phyloP scores from a whole-genome alignment of 2,113 vertebrate genomes.

The Corythornis vintsioides region DNA sequence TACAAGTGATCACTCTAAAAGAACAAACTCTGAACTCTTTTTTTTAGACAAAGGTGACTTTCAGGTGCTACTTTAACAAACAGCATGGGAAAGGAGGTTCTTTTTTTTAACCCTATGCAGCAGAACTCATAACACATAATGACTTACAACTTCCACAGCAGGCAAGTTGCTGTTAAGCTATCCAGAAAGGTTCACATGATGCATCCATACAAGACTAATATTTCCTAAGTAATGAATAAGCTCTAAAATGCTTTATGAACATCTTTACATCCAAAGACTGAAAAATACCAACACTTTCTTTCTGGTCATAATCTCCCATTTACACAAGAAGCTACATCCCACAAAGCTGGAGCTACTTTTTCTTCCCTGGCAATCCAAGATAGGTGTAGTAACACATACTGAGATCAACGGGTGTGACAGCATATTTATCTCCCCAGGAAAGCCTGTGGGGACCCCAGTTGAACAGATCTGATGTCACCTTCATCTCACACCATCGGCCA shows the following conservation, averaged over 20 bases:
- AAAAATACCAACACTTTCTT: background rate
- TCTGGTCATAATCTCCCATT: background rate
- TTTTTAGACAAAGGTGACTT: background rate
- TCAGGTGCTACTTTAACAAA: background rate
- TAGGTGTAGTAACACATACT: background rate
- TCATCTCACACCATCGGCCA: background rate
- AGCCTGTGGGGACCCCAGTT: background rate
- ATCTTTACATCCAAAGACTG: background rate
- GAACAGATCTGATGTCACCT: background rate
- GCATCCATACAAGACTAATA: conserved; percentile 58
- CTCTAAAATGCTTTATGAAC: background rate
- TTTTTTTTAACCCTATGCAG: background rate
- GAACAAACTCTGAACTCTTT: background rate
- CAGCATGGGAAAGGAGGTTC: background rate
- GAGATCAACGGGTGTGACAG: background rate
- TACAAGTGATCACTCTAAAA: background rate
- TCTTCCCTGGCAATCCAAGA: background rate
- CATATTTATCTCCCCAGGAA: background rate
- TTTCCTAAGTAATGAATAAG: conserved; percentile 44
- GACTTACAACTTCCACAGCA: conserved; percentile 52
- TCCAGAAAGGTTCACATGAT: conserved; percentile 17
- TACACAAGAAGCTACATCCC: background rate
- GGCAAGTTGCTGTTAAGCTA: conserved; percentile 2
- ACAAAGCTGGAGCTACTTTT: background rate
- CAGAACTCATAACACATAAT: background rate